Evolutionary conservation across 2,113 vertebrate species (phyloP), one percentile per base, ranked within the genome.

Genomic region (Alligator mississippiensis): DNA sequence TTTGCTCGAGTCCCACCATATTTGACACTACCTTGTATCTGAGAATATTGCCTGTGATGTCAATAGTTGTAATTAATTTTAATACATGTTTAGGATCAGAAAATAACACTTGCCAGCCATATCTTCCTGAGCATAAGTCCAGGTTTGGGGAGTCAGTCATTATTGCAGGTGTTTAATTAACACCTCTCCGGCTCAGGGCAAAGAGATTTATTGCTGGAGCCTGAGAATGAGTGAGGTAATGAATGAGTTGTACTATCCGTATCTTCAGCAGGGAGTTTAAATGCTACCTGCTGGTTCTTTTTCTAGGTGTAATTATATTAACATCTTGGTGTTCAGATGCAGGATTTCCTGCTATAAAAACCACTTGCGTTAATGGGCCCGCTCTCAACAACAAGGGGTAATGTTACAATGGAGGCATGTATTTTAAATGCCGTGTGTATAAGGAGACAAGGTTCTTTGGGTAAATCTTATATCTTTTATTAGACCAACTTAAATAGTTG

Each of bases 281-380:
- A 70, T 68, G 66, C 75, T 82, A 66, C 47, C 58, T 77, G 62
- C 91, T 92, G 14, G 3, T 93, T 21, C 47, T 63, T 76, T 68
- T 82, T 79, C 2, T 0, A 54, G 18, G 25, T 81, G 24, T 57
- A 91, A 66, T 87, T 75, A 75, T 55, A 30, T 64, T 3, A 68
- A 72, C n/a, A 4, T 83, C 82, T 68, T 30, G 19, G 47, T 19
- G 75, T 47, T 10, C 60, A 28, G 54, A 80, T 91, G 80, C 72
- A 93, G 82, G 55, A 64, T 89, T 93, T 93, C 57, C 77, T 82
- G 90, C 47, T 86, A 72, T 70, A 64, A 24, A 34, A 87, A 74
- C 1, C 60, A 47, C 17, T 59, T 81, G 64, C 80, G 72, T 75
- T 75, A 77, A 75, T 11, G 28, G 58, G 22, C 58, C 2, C 0